phyloP scores from a whole-genome alignment of 2,888 invertebrate genomes.

The Ecliptopera silaceata region DNA sequence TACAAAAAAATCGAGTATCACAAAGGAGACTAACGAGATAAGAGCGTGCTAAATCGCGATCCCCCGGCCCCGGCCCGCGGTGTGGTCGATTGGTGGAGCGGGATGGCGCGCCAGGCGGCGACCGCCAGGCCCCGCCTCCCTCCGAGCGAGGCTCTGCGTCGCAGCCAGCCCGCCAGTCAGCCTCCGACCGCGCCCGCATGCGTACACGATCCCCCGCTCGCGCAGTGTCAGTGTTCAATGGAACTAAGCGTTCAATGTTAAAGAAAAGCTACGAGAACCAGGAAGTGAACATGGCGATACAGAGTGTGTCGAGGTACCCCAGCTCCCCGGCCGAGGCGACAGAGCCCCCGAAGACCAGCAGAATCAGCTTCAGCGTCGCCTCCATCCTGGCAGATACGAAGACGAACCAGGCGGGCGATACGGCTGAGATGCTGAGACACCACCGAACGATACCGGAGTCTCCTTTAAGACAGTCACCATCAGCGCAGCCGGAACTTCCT shows the following conservation, averaged over 20 bases:
- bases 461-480: slow-evolving; percentile 74
- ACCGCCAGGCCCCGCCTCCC: slow-evolving; percentile 40
- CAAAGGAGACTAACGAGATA: slow-evolving; percentile 83
- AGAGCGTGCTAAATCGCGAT: slow-evolving; percentile 82
- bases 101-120: slow-evolving; percentile 54
- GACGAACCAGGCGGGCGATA: slow-evolving; percentile 77
- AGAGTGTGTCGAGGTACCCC: slow-evolving; percentile 85
- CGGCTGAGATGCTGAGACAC: slow-evolving; percentile 77
- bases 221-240: slow-evolving; percentile 75
- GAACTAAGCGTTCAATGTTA: slow-evolving; percentile 84
- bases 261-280: slow-evolving; percentile 81
- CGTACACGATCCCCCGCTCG: slow-evolving; percentile 76
- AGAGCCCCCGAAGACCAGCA: slow-evolving; percentile 84
- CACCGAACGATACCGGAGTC: slow-evolving; percentile 79
- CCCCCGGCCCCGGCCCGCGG: slow-evolving; percentile 76
- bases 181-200: slow-evolving; percentile 79
- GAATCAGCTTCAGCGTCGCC: slow-evolving; percentile 94
- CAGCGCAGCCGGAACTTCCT: slow-evolving; percentile 74
- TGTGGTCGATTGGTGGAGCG: slow-evolving; percentile 79
- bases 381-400: slow-evolving; percentile 93
- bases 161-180: slow-evolving; percentile 66
- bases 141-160: slow-evolving; percentile 54
- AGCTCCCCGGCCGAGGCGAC: slow-evolving; percentile 86
- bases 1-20: slow-evolving; percentile 81
- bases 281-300: slow-evolving; percentile 87